Evolutionary conservation across 2,888 invertebrate species (phyloP).

Genomic region (Eugnorisma glareosa): DNA sequence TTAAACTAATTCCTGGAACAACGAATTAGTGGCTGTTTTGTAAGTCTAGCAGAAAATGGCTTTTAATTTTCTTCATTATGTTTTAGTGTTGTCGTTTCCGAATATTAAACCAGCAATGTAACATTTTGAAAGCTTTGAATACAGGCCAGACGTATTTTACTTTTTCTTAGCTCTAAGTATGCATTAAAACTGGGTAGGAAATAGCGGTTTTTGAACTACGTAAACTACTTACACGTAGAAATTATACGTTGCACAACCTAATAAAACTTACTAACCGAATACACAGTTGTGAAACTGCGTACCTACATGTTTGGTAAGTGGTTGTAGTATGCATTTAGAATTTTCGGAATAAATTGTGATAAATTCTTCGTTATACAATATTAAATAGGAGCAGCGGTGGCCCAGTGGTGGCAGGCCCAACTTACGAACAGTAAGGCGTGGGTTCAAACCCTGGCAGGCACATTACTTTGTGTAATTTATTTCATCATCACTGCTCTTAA

Average conservation of each 20-base stretch:
- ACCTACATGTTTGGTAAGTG: background rate
- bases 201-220: background rate
- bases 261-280: background rate
- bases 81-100: slow-evolving; percentile 38
- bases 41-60: slow-evolving; percentile 41
- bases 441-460: too few species aligned
- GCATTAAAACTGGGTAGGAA: background rate
- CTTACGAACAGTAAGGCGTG: too few species aligned
- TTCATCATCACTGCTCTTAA: too few species aligned
- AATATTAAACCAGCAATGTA: slow-evolving; percentile 30
- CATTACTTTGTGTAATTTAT: too few species aligned
- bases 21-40: slow-evolving; percentile 53
- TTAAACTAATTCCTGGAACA: slow-evolving; percentile 46
- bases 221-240: background rate
- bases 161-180: slow-evolving; percentile 1
- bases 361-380: background rate
- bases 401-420: too few species aligned
- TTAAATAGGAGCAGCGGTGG: too few species aligned
- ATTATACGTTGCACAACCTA: background rate
- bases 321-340: background rate
- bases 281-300: background rate
- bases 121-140: slow-evolving; percentile 23
- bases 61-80: slow-evolving; percentile 51
- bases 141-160: slow-evolving; percentile 1
- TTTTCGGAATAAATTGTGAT: background rate